Conservation (phyloP, 1,140 invertebrate species). For the Ctenoplectra terminalis region DNA sequence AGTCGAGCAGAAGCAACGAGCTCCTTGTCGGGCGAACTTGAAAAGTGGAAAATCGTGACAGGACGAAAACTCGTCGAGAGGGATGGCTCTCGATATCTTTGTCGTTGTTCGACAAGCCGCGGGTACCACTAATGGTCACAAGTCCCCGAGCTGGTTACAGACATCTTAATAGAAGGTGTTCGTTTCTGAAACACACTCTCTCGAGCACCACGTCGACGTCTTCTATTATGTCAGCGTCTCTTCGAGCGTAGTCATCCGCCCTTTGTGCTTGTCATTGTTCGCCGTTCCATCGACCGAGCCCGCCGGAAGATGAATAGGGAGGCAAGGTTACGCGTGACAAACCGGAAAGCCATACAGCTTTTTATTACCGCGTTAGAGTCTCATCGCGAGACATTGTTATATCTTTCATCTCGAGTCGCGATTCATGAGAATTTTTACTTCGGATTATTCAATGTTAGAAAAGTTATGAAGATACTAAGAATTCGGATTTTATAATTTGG, state of each 20-base stretch:
- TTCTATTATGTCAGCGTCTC: constrained; percentile 61
- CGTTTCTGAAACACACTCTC: constrained; percentile 48
- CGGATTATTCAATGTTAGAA: neutral
- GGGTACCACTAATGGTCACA: constrained; percentile 27
- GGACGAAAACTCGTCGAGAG: constrained; percentile 34
- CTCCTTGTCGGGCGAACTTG: constrained; percentile 3
- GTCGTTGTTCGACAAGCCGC: constrained; percentile 1
- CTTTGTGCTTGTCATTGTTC: constrained; percentile 61
- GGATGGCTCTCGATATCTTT: constrained; percentile 8
- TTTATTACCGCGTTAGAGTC: neutral
- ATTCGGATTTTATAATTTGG: neutral
- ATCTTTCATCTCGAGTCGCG: neutral
- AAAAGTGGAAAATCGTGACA: constrained; percentile 54
- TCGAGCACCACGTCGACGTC: constrained; percentile 22
- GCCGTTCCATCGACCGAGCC: constrained; percentile 16
- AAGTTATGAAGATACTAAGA: too few relatives aligned
- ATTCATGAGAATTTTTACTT: neutral
- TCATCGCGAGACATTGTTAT: neutral
- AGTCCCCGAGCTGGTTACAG: constrained; percentile 4
- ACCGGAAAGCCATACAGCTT: constrained; percentile 14
- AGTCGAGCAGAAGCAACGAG: constrained; percentile 23
- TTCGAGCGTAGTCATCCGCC: constrained; percentile 42
- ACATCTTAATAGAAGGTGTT: constrained; percentile 64
- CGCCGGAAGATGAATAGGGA: constrained; percentile 17
- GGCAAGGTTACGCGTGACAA: constrained; percentile 32